Evolutionary conservation across 2,888 invertebrate genomes (phyloP).

Genomic region (Nephrotoma flavescens): DNA sequence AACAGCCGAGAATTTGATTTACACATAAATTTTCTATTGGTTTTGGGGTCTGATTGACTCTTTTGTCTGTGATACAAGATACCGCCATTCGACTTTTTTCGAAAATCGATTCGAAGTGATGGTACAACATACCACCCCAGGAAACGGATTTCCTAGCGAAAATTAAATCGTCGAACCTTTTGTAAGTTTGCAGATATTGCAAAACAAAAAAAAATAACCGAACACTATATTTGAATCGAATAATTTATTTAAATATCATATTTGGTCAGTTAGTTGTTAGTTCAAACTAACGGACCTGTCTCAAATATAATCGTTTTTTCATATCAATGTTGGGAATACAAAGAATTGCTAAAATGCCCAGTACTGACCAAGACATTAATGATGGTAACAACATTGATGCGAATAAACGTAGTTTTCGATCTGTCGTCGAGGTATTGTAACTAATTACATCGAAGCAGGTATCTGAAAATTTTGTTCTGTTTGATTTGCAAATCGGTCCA

Average conservation of each 20-base stretch:
- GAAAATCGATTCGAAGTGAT: too few species aligned
- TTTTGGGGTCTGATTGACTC: too few species aligned
- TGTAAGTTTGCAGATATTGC: too few species aligned
- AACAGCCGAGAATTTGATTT: too few species aligned
- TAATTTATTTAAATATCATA: neutral
- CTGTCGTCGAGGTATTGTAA: neutral
- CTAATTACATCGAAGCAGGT: neutral
- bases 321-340: neutral
- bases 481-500: neutral
- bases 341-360: neutral
- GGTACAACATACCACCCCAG: too few species aligned
- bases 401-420: neutral
- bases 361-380: neutral
- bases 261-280: neutral
- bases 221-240: neutral
- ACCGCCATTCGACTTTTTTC: too few species aligned
- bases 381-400: neutral
- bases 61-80: too few species aligned
- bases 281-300: neutral
- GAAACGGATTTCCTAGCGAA: too few species aligned
- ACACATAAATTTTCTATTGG: too few species aligned
- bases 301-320: neutral
- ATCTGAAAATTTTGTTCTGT: neutral
- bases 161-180: too few species aligned
- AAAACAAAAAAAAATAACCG: too few species aligned